Conservation (phyloP, 2,113 vertebrate species). For the Gymnorhina tibicen region DNA sequence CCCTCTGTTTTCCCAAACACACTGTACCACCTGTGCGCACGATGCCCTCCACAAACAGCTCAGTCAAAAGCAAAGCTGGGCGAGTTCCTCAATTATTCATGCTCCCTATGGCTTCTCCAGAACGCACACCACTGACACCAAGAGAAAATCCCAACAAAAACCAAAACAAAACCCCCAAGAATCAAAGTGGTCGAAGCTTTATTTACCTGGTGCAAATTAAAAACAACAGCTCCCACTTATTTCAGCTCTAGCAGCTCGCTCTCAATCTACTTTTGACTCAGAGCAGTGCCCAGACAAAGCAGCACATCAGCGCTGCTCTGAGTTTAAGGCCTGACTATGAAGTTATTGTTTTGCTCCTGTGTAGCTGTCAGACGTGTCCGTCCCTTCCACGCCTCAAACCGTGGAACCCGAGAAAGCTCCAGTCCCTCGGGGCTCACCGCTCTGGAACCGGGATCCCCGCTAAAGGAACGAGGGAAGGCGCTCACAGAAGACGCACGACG, state of each 20-base stretch:
- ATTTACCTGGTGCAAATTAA: not conserved
- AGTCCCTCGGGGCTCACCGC: not conserved
- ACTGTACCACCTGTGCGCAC: rapidly evolving
- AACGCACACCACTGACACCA: rapidly evolving
- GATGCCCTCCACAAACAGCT: not conserved
- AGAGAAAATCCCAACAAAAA: not conserved
- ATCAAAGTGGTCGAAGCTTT: not conserved
- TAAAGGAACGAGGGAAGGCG: not conserved
- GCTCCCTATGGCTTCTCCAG: not conserved
- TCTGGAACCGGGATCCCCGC: not conserved
- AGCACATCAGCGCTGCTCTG: not conserved
- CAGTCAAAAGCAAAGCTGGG: not conserved
- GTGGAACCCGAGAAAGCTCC: rapidly evolving
- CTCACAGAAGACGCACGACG: not conserved
- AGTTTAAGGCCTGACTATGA: not conserved
- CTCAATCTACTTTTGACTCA: not conserved
- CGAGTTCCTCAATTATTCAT: not conserved
- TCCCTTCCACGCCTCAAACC: no score
- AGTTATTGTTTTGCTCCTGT: not conserved
- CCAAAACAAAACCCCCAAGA: not conserved
- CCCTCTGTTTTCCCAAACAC: not conserved
- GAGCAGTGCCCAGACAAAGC: not conserved
- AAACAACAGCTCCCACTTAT: not conserved
- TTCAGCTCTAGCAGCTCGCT: not conserved
- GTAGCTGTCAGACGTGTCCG: not conserved